Evolutionary conservation across 2,888 invertebrate genomes (phyloP), one percentile per base, ranked within the genome.

Genomic region (Oxycera nigricornis): DNA sequence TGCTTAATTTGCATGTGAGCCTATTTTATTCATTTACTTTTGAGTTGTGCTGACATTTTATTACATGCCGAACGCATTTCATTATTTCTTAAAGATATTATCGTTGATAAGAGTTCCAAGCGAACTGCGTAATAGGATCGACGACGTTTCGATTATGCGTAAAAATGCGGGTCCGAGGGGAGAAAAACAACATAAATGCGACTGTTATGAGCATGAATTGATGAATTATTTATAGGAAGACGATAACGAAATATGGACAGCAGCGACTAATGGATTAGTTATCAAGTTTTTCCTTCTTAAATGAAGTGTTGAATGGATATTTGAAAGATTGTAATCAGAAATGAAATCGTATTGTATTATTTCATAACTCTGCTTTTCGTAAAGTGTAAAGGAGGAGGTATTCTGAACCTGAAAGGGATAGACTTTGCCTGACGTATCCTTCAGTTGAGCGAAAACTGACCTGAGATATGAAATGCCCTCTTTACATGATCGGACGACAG

Each of bases 241-340:
- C 30, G 59, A 59, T 59, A 59, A 59, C 59, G 59, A 59, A 28
- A 28, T 30, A 59, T 50, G n/a, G n/a, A n/a, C n/a, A n/a, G n/a
- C 35, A 35, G 35, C 6, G 35, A 11, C 35, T 35, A 35, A 35
- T 35, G 11, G 35, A 35, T 35, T 35, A 11, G 11, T 35, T 7
- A 35, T 35, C 11, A 7, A n/a, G n/a, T n/a, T n/a, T n/a, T n/a
- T 35, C 35, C 35, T 7, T 35, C 35, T 6, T 11, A n/a, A n/a
- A 7, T 35, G 35, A 35, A 35, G 11, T 35, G 35, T 6, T 35
- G n/a, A n/a, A n/a, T 35, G 6, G 35, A 11, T 11, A 7, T 35
- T 11, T 35, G 35, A 6, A 6, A 35, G 35, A 35, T 35, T 35
- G 6, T 35, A 35, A 35, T 35, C 11, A 35, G 35, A 35, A 35